These are phyloP conservation scores for Dicrostonyx torquatus DNA, from an alignment of 2,797 vertebrate species.

Conservation along the genomic window DNA sequence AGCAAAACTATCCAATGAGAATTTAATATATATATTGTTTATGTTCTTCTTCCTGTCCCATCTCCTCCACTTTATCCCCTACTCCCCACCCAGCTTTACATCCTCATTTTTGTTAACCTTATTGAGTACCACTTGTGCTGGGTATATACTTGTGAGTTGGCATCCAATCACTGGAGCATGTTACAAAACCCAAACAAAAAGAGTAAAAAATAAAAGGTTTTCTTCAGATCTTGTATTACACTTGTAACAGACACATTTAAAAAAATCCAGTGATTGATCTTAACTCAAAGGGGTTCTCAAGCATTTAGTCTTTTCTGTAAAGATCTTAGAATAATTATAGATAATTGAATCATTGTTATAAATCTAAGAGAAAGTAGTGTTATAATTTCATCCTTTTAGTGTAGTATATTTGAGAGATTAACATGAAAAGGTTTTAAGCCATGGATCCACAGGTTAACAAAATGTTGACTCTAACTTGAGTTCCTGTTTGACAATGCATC, in stretches of 20 bases:
- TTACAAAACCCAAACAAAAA: not conserved
- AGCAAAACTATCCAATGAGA: not conserved
- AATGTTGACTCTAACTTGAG: not conserved
- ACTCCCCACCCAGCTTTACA: not conserved
- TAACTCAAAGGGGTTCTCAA: not conserved
- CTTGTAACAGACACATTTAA: not conserved
- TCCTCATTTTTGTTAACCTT: not conserved
- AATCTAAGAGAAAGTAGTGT: not conserved
- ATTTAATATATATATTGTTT: not conserved
- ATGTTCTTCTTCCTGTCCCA: not conserved
- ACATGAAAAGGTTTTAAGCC: not conserved
- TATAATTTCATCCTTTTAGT: not conserved
- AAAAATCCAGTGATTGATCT: not conserved
- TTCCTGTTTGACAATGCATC: not conserved
- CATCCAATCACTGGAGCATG: not conserved
- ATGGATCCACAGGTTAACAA: not conserved
- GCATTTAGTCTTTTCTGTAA: not conserved
- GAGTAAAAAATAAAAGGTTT: not conserved
- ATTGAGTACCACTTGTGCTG: too few relatives aligned
- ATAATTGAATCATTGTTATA: not conserved
- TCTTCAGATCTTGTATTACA: not conserved
- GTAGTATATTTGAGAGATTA: not conserved
- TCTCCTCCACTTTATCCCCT: not conserved
- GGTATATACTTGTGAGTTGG: too few relatives aligned
- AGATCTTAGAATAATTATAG: not conserved